Base-by-base conservation (phyloP, 2,888 invertebrate species). In the Cremastobaeus sp. region DNA sequence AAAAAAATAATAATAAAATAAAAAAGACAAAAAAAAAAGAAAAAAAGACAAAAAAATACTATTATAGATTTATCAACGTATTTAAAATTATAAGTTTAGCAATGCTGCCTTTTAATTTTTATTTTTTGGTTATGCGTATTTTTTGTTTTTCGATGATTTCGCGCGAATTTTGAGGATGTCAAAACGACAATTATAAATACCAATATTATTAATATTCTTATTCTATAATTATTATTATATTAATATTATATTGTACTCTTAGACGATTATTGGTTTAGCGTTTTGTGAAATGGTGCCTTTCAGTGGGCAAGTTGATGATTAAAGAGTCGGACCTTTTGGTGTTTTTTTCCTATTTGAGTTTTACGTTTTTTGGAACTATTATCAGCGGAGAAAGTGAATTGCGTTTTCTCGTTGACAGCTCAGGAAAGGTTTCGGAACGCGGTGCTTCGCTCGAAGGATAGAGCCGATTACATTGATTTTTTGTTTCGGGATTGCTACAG, bases 31-130 rank as follows among this genome's bases (percentile, higher is more conserved):
- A 43, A 59, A 66, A 57, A 25, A 12, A 57, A 14, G 12, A 59
- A 55, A 55, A 66, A 66, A 57, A 45, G 25, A 43, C 18, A 48
- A 66, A 78, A 72, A 77, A 73, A 52, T 14, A 79, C 70, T 77
- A 76, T 72, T 65, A 80, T 78, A 78, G 77, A 78, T 81, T 80
- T 83, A 82, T 78, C 79, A 77, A 79, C 77, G 78, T 81, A 83
- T 80, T 80, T 81, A 81, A 83, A 80, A 78, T 77, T 81, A 80
- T 82, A 84, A 85, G 83, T 84, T 74, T 86, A 83, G 84, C 76
- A 76, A 84, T 81, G 85, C 86, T 86, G 85, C 84, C 86, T 84
- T 83, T 85, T 83, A 82, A 81, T 83, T 85, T 83, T 79, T 78
- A 74, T 68, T 73, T 75, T 72, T 64, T 69, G 73, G 68, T 73